phyloP scores from a whole-genome alignment of 2,888 invertebrate genomes.

The Agrochola circellaris region DNA sequence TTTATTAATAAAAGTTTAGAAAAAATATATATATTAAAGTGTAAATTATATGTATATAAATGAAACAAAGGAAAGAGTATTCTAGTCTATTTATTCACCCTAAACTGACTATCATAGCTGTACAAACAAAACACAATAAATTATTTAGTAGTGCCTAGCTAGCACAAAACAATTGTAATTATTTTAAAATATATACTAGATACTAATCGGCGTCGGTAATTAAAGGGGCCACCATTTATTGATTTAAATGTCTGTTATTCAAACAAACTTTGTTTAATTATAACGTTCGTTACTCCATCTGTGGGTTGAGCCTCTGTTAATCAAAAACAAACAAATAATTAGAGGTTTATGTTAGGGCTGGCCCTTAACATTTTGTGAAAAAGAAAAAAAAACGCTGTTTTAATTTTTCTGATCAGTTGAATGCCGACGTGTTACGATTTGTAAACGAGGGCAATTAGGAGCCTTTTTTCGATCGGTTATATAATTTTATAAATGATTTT shows the following conservation, averaged over 20 bases:
- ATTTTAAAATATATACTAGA: slow-evolving; percentile 44
- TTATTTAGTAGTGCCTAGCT: slow-evolving; percentile 11
- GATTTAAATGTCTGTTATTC: slow-evolving; percentile 63
- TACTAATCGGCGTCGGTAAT: slow-evolving; percentile 62
- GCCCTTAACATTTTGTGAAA: neutral
- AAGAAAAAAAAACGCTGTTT: neutral
- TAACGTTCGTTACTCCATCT: slow-evolving; percentile 26
- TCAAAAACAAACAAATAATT: slow-evolving; percentile 37
- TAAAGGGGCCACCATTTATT: slow-evolving; percentile 62
- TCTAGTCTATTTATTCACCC: neutral
- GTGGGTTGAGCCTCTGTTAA: slow-evolving; percentile 34
- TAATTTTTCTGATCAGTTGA: neutral
- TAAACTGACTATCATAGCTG: neutral
- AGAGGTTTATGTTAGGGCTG: slow-evolving; percentile 9
- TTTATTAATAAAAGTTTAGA: no score
- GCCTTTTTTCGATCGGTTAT: neutral
- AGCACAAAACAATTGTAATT: no score
- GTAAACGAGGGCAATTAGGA: neutral
- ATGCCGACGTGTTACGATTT: neutral
- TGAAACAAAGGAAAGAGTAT: no score
- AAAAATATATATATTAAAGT: no score
- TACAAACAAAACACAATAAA: slow-evolving; percentile 9
- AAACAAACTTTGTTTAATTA: slow-evolving; percentile 54
- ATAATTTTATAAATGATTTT: neutral
- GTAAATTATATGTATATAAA: no score